phyloP scores from a whole-genome alignment of 2,113 vertebrate species.

The Rana temporaria region DNA sequence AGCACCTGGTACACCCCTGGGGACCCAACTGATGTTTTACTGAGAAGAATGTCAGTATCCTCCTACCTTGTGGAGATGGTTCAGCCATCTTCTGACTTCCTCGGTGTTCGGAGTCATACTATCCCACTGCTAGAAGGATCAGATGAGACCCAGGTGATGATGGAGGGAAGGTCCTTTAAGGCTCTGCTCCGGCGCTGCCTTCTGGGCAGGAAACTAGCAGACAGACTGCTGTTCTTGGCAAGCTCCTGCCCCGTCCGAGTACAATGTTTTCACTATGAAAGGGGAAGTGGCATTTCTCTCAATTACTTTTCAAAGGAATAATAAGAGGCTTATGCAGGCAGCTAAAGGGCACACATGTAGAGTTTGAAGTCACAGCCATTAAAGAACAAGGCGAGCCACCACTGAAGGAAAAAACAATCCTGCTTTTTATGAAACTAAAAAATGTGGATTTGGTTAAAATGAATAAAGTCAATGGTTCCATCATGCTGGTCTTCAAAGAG shows the following conservation, averaged over 20 bases:
- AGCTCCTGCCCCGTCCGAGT: not conserved
- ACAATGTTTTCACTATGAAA: slow-evolving; percentile 24
- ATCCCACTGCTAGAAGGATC: not conserved
- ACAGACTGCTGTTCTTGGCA: slow-evolving; percentile 18
- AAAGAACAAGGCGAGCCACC: not conserved
- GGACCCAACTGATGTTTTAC: too few relatives aligned
- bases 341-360: not conserved
- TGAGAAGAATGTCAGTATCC: not conserved
- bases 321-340: not conserved
- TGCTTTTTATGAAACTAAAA: too few relatives aligned
- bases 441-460: too few relatives aligned
- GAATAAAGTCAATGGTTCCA: too few relatives aligned
- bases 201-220: slow-evolving; percentile 19
- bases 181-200: not conserved
- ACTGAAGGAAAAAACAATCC: too few relatives aligned
- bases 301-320: slow-evolving; percentile 3
- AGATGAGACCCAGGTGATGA: slow-evolving; percentile 9
- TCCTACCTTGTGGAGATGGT: not conserved
- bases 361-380: not conserved
- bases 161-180: not conserved
- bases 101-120: not conserved
- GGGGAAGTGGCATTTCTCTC: slow-evolving; percentile 31
- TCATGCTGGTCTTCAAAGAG: too few relatives aligned
- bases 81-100: not conserved
- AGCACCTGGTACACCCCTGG: not conserved